Evolutionary conservation across 2,888 invertebrate genomes (phyloP).

Genomic region (Eustalomyia histrio): DNA sequence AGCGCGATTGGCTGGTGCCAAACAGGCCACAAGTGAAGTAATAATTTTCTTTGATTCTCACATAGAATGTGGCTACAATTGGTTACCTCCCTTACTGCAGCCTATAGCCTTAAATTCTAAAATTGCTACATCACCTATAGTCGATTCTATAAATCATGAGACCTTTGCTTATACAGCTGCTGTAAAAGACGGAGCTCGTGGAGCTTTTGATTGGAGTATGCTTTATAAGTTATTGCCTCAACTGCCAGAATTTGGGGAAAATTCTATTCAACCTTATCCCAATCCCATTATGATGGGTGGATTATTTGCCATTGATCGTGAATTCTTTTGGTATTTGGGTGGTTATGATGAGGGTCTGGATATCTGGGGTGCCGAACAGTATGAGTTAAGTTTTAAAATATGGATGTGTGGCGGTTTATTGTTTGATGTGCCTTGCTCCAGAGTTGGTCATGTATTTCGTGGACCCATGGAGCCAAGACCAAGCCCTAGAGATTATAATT

Average conservation of each 20-base stretch:
- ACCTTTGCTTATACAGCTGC: slow-evolving; percentile 92
- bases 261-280: slow-evolving; percentile 78
- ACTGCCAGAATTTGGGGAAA: slow-evolving; percentile 74
- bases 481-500: slow-evolving; percentile 94
- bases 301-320: slow-evolving; percentile 93
- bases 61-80: slow-evolving; percentile 93
- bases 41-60: slow-evolving; percentile 96
- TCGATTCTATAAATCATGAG: slow-evolving; percentile 94
- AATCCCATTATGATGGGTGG: slow-evolving; percentile 99
- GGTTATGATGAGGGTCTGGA: slow-evolving; percentile 95
- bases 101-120: slow-evolving; percentile 92
- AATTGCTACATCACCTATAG: slow-evolving; percentile 96
- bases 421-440: slow-evolving; percentile 94
- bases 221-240: slow-evolving; percentile 90
- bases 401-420: slow-evolving; percentile 98
- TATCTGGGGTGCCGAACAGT: slow-evolving; percentile 99
- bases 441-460: slow-evolving; percentile 94
- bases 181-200: slow-evolving; percentile 93
- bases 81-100: slow-evolving; percentile 86
- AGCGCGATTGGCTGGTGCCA: slow-evolving; percentile 92
- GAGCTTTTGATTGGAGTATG: slow-evolving; percentile 98
- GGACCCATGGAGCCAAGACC: slow-evolving; percentile 93
- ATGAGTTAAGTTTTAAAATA: slow-evolving; percentile 96
- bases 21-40: slow-evolving; percentile 86
- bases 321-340: slow-evolving; percentile 97